Conservation (phyloP, 2,888 invertebrate genomes). For the Nomada ferruginata region DNA sequence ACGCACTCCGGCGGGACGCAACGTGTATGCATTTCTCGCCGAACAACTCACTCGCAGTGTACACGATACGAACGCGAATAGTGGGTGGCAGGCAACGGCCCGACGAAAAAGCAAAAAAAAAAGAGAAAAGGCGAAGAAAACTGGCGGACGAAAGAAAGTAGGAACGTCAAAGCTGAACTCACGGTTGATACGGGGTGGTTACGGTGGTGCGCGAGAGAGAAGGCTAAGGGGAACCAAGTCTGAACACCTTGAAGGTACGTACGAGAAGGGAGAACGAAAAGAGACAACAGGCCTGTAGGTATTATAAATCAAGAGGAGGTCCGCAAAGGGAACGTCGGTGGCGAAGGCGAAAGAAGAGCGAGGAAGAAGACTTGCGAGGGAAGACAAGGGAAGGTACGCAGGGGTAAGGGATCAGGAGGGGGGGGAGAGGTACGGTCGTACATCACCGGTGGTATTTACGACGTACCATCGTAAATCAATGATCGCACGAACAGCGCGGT, state of each 20-base stretch:
- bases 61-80: constrained; percentile 5
- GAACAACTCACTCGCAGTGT: not conserved
- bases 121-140: not conserved
- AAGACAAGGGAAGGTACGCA: constrained; percentile 21
- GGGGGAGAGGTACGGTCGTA: constrained; percentile 69
- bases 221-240: constrained; percentile 51
- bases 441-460: constrained; percentile 77
- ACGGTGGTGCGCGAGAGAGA: constrained; percentile 6
- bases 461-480: constrained; percentile 78
- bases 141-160: constrained; percentile 9
- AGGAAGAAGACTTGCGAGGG: constrained; percentile 55
- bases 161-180: constrained; percentile 32
- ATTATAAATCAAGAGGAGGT: constrained; percentile 76
- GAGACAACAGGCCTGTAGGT: constrained; percentile 70
- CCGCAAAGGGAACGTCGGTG: constrained; percentile 71
- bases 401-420: constrained; percentile 22
- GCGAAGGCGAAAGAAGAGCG: constrained; percentile 64
- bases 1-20: not conserved
- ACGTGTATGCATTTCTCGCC: not conserved
- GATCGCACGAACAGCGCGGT: constrained; percentile 74
- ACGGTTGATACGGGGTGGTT: constrained; percentile 36
- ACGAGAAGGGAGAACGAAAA: constrained; percentile 51
- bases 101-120: constrained; percentile 3
- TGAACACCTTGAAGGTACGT: constrained; percentile 56
- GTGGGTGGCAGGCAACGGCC: constrained; percentile 19